Evolutionary conservation across 2,797 vertebrate genomes (phyloP).

Genomic region (Melanotaenia parkinsoni): DNA sequence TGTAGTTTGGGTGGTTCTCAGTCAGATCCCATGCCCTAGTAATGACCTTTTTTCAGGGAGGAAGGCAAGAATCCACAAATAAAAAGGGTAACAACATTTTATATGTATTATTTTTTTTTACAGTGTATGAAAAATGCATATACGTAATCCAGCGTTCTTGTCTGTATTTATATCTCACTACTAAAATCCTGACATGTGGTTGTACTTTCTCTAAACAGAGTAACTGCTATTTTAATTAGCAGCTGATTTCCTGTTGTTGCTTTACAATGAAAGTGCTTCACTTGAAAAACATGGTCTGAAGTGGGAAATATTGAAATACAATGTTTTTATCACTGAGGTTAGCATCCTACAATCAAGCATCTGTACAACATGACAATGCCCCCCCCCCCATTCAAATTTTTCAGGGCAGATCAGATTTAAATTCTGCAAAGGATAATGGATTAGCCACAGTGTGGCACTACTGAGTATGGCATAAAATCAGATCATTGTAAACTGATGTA

Average conservation of each 20-base stretch:
- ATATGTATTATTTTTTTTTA: neutral
- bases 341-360: slow-evolving; percentile 2
- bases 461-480: neutral
- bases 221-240: neutral
- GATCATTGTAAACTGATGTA: neutral
- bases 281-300: neutral
- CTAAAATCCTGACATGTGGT: neutral
- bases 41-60: neutral
- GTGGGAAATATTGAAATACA: neutral
- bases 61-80: neutral
- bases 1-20: neutral
- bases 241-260: slow-evolving; percentile 6
- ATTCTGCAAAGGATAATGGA: slow-evolving; percentile 3
- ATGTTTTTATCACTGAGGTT: neutral
- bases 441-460: neutral
- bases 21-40: neutral
- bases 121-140: neutral
- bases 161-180: slow-evolving; percentile 3
- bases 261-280: slow-evolving; percentile 2
- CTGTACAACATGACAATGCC: neutral
- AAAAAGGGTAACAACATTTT: neutral
- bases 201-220: neutral
- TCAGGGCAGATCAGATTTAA: slow-evolving; percentile 9
- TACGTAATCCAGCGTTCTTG: slow-evolving; percentile 1
- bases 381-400: neutral